Evolutionary conservation across 2,797 vertebrate species (phyloP), one percentile per base, ranked within the genome.

Genomic region (Danio kyathit): DNA sequence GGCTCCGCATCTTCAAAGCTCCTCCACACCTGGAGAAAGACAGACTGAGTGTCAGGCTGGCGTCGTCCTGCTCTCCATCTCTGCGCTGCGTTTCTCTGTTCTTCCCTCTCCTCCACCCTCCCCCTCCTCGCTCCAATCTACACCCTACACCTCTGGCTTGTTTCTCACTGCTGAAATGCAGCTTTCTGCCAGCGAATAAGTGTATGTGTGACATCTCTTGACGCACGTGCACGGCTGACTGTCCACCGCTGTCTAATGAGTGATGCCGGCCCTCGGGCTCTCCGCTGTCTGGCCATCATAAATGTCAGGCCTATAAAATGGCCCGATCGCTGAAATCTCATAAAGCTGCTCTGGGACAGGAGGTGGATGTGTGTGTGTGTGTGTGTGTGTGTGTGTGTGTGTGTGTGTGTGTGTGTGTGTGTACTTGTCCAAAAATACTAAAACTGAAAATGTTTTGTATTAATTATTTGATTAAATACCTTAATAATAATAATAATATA

Each of bases 311-410:
- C 64, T 57, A 60, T 63, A 19, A 76, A 76, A 46, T 66, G 63
- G 46, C 54, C 72, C 48, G 1, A 79, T 74, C 76, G 69, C 80
- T 83, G 84, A 83, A 83, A 72, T 73, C 61, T 65, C 59, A 82
- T 88, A 86, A 88, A 83, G 49, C 61, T 21, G 41, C 52, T 49
- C 57, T 71, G 52, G 21, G 63, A 12, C 49, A 56, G 4, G 11
- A 16, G 46, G 73, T 51, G 44, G 52, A 49, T 29, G 44, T 74
- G 29, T 29, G 29, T 29, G 29, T 29, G 29, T 29, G 29, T 29
- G 29, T 29, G 29, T 29, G 29, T 29, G 29, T 29, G 29, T 29
- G 29, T 29, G 69, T 71, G 69, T 29, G 29, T 29, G 29, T 29
- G 29, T 29, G 29, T 29, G 29, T 29, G 29, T 29, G 29, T 29